Conservation (phyloP, 2,888 invertebrate species). For the Phaonia tiefii region DNA sequence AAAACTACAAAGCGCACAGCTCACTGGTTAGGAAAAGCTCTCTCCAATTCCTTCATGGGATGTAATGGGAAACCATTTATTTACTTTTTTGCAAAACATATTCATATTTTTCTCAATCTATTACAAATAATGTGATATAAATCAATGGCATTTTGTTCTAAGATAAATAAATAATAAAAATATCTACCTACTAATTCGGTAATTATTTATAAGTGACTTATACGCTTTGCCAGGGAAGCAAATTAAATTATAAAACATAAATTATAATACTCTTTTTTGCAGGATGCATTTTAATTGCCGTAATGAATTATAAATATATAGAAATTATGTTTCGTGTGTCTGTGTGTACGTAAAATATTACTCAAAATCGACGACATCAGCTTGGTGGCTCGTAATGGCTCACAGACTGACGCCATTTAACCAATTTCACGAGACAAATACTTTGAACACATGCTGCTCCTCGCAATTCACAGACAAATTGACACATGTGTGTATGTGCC, state of each 20-base stretch:
- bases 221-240: background rate
- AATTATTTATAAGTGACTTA: slow-evolving; percentile 7
- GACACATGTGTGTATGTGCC: slow-evolving; percentile 3
- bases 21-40: too few relatives aligned
- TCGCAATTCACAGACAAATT: slow-evolving; percentile 27
- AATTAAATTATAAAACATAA: slow-evolving; percentile 18
- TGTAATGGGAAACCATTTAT: too few relatives aligned
- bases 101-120: too few relatives aligned
- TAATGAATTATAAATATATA: slow-evolving; percentile 8
- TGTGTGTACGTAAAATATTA: background rate
- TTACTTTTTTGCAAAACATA: too few relatives aligned
- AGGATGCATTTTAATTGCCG: slow-evolving; percentile 24
- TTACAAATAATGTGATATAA: too few relatives aligned
- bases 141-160: background rate
- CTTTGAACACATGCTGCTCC: slow-evolving; percentile 50
- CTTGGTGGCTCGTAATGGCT: slow-evolving; percentile 40
- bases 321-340: background rate
- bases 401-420: slow-evolving; percentile 47
- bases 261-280: background rate
- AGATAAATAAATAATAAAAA: too few relatives aligned
- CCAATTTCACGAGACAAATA: slow-evolving; percentile 60
- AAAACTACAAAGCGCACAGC: too few relatives aligned
- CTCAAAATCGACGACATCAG: background rate
- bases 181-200: background rate
- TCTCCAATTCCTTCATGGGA: too few relatives aligned